These are phyloP conservation scores for Ptychodera flava DNA, from an alignment of 35 echinoderm and acorn worm genomes.

Conservation along the genomic window DNA sequence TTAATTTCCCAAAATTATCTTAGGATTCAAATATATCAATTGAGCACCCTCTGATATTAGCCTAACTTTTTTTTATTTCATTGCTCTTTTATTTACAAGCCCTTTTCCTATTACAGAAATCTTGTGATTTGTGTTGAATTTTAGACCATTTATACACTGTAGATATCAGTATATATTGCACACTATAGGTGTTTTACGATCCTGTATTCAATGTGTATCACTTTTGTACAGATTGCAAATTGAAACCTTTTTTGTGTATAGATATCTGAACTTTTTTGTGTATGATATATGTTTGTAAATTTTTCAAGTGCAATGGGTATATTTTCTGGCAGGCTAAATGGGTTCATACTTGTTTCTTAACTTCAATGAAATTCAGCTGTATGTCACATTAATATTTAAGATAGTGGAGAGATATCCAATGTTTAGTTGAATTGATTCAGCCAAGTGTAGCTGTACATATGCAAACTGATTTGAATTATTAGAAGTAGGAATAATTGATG, in stretches of 20 bases:
- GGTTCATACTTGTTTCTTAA: neutral
- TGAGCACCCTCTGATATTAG: too few relatives aligned
- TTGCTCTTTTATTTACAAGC: neutral
- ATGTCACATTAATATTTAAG: neutral
- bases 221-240: neutral
- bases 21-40: too few relatives aligned
- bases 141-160: neutral
- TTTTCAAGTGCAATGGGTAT: neutral
- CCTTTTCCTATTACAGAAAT: neutral
- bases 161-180: too few relatives aligned
- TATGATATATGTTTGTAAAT: neutral
- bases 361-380: neutral
- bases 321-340: neutral
- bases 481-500: neutral
- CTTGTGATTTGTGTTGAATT: neutral
- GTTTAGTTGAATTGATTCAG: neutral
- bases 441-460: neutral
- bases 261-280: neutral
- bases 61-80: neutral
- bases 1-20: neutral
- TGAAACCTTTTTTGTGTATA: neutral
- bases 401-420: neutral
- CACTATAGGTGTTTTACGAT: too few relatives aligned
- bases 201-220: too few relatives aligned
- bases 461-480: neutral